Base-by-base conservation (phyloP, 2,797 vertebrate genomes). In the Xenentodon cancila region DNA sequence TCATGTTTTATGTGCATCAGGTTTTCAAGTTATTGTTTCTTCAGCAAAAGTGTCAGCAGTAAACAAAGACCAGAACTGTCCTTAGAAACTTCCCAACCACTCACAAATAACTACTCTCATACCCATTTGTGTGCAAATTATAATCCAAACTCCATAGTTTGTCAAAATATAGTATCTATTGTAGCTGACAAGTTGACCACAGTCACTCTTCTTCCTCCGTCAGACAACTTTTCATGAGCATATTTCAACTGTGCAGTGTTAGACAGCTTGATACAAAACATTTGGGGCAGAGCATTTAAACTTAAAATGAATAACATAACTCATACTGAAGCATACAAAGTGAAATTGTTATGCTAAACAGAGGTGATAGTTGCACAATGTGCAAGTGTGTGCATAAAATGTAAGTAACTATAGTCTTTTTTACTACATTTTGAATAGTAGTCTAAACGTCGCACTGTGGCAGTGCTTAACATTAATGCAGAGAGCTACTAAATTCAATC, bases 91-190 rank as follows among this genome's bases (percentile, higher is more conserved):
- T 45, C 30, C 16, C 9, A 53, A 56, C 11, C 19, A 59, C 34
- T 37, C 34, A 37, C 34, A 37, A 62, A 49, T 73, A 34, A 37
- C 13, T 18, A 13, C 19, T 22, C 54, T 1, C 4, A 50, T 20
- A 17, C 50, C 18, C 20, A 12, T 37, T 27, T 42, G 45, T 49
- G 19, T 34, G 40, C 48, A 56, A 16, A 25, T 69, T 59, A 51
- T 42, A 19, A 19, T 40, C 19, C 21, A 54, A 54, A 32, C 45
- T 3, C 30, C 40, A 53, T n/a, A 44, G 15, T 59, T 37, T 37
- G 34, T 37, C 34, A 13, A 68, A 62, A 7, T 46, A 32, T 51
- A 19, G 13, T 65, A 43, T 69, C 13, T 53, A 30, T 9, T 37
- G 11, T 1, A 20, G 59, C 44, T 9, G 13, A 40, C 42, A 34